Evolutionary conservation across 2,797 vertebrate species (phyloP).

Genomic region (Channa striata): DNA sequence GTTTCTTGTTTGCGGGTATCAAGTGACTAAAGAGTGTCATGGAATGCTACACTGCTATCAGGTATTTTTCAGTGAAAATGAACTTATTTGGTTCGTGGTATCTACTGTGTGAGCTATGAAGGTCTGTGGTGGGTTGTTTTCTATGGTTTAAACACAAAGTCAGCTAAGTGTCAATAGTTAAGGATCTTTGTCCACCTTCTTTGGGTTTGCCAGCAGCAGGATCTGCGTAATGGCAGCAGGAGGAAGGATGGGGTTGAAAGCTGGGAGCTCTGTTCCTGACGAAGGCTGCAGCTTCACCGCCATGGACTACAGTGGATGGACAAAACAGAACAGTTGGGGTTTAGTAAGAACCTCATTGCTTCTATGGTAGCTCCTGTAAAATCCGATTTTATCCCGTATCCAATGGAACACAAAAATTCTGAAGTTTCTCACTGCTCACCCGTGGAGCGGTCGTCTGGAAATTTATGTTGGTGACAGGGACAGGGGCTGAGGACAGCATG

Average conservation of each 20-base stretch:
- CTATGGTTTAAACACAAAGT: not conserved
- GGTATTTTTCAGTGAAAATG: not conserved
- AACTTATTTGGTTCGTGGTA: not conserved
- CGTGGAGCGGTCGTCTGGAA: constrained; percentile 94
- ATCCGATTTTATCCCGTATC: too few relatives aligned
- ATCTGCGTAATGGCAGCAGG: constrained; percentile 98
- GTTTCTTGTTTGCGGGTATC: not conserved
- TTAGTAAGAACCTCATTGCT: not conserved
- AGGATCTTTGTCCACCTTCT: constrained; percentile 85
- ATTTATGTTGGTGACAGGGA: constrained; percentile 91
- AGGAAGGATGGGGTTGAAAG: constrained; percentile 95
- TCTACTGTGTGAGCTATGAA: not conserved
- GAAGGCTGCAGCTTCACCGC: constrained; percentile 96
- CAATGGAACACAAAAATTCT: not conserved
- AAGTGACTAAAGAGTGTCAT: not conserved
- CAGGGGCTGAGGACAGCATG: constrained; percentile 95
- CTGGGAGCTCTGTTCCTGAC: constrained; percentile 92
- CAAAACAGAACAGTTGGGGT: not conserved
- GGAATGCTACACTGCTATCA: not conserved
- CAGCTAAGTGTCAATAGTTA: not conserved
- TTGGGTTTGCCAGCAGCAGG: constrained; percentile 95
- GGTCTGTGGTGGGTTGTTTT: not conserved
- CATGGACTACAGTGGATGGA: constrained; percentile 86
- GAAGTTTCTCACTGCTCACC: constrained; percentile 77
- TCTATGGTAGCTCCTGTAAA: not conserved